Base-by-base conservation (phyloP, 1,140 invertebrate species). In the Tetramorium alpestre region DNA sequence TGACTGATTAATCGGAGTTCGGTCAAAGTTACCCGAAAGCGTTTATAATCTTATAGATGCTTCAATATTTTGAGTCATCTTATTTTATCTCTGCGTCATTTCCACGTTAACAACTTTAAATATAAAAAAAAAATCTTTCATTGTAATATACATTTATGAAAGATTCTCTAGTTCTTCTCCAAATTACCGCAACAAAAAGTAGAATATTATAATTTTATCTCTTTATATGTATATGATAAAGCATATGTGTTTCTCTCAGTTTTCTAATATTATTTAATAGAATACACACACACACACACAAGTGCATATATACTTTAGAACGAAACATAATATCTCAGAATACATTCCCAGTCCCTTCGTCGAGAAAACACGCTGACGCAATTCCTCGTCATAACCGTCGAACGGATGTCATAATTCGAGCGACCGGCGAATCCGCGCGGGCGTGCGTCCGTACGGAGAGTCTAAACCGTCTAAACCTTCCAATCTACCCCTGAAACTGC, bases 391-490 rank as follows among this genome's bases (percentile, higher is more conserved):
- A 25, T 25, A 69, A 44, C 67, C 65, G 38, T 38, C 67, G 49
- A 47, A 13, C 47, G 47, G 11, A 49, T 44, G 54, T 75, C 28
- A 75, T 84, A 62, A 84, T 75, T 62, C 25, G n/a, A 75, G 41
- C 54, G 28, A 75, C n/a, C 33, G 25, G 18, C 62, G 5, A 60
- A 67, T 58, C 22, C 54, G 25, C 51, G 38, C 38, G 67, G 5
- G 51, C 51, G 22, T 11, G 2, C 33, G 13, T 16, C 25, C 25
- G 18, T 28, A 49, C 49, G 5, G 41, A 49, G 54, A 49, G 54
- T 84, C 69, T 73, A 75, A 82, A 73, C 54, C 69, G 54, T 84
- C 69, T 73, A 75, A 82, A 73, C 54, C 69, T 62, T 62, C 69
- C 69, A 84, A 60, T 70, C 65, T 70, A 49, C 56, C 56, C 22